A percentile compares a stretch with the other conserved stretches of the same genome.
Evolutionary conservation across 2,888 invertebrate species (phyloP).

Genomic region (Caenorhabditis panamensis): DNA sequence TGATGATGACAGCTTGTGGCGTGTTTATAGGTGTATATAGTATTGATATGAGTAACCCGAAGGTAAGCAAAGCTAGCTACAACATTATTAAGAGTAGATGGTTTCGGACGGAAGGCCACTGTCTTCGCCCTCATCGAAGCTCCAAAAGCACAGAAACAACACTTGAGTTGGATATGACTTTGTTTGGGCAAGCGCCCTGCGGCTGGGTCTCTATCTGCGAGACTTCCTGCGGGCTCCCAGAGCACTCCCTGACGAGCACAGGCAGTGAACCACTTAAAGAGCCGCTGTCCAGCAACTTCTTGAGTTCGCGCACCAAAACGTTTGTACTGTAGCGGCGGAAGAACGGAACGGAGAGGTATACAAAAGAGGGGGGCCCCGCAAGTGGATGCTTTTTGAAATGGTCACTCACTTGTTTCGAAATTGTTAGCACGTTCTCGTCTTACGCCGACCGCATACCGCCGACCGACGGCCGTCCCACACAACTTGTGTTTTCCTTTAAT

Average conservation of each 20-base stretch:
- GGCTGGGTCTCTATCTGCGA: slow-evolving; percentile 46
- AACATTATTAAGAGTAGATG: slow-evolving; percentile 31
- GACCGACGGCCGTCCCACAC: slow-evolving; percentile 11
- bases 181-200: slow-evolving; percentile 63
- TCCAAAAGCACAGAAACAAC: slow-evolving; percentile 64
- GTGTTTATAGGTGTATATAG: not conserved
- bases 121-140: slow-evolving; percentile 33
- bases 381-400: slow-evolving; percentile 61
- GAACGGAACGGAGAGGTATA: slow-evolving; percentile 13
- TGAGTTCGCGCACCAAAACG: slow-evolving; percentile 59
- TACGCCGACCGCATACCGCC: slow-evolving; percentile 13
- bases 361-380: slow-evolving; percentile 46
- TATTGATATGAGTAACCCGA: slow-evolving; percentile 4
- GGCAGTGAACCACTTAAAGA: slow-evolving; percentile 53
- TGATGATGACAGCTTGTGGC: slow-evolving; percentile 2
- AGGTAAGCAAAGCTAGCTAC: slow-evolving; percentile 5
- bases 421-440: slow-evolving; percentile 57
- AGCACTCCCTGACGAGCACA: slow-evolving; percentile 38
- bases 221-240: slow-evolving; percentile 56
- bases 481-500: slow-evolving; percentile 55
- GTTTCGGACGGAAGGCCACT: slow-evolving; percentile 30
- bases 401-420: slow-evolving; percentile 58
- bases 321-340: slow-evolving; percentile 59
- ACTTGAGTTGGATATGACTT: slow-evolving; percentile 65
- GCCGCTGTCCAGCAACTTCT: slow-evolving; percentile 59